Base-by-base conservation (phyloP, 1,140 invertebrate genomes). In the Macrosteles quadrilineatus region DNA sequence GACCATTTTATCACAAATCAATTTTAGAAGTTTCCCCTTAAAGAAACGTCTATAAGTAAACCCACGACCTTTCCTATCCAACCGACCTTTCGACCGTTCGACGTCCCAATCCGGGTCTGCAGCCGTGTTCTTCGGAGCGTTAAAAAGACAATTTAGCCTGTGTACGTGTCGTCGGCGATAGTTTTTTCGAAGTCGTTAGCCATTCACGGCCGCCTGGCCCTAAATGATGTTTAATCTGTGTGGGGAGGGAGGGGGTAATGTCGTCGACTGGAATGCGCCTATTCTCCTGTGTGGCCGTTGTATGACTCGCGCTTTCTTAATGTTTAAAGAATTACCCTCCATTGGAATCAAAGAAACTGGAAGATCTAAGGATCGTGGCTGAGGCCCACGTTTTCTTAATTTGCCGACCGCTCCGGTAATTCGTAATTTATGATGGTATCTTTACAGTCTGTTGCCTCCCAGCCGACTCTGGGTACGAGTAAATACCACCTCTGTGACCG, bases 221-320 rank as follows among this genome's bases (percentile, higher is more conserved):
- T 66, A 66, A 66, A 40, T 43, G 63, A 66, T 66, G 63, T 66
- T 66, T 66, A 66, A 66, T 66, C 40, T 66, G 63, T 45, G 21
- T n/a, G n/a, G n/a, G n/a, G 55, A 9, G 21, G 63, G 63, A 66
- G 63, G 63, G 63, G 63, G 63, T 27, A 43, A 66, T 40, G 40
- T 66, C 40, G 40, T 21, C 31, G 63, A 19, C 27, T 2, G 30
- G 36, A 64, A 64, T 64, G 62, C n/a, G 36, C 36, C 19, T 27
- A 14, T 43, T 43, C 32, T 43, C 63, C 32, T 66, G 63, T 66
- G 63, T 66, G 63, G 63, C 32, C 63, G n/a, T 43, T 40, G 63
- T 66, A 66, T 66, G 63, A 66, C 63, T 66, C 63, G 63, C 63
- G 23, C 32, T 66, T 66, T 66, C 32, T 43, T 66, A 66, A 66